phyloP scores from a whole-genome alignment of 1,140 invertebrate genomes.

The Luehdorfia chinensis region DNA sequence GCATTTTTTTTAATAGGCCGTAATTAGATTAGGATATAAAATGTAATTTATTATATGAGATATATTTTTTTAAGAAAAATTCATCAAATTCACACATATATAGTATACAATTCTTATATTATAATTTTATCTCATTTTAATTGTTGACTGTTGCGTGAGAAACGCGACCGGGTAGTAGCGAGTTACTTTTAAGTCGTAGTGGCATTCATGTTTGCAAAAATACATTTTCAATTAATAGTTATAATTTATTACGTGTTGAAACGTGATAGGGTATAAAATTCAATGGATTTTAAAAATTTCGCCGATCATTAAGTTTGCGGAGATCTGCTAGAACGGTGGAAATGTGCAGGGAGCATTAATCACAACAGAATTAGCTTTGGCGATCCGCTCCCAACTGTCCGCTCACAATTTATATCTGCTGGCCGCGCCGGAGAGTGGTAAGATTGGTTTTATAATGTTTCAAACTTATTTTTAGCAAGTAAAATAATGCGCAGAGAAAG shows the following conservation, averaged over 20 bases:
- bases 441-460: conserved; percentile 44
- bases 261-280: conserved; percentile 32
- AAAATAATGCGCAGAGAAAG: conserved; percentile 36
- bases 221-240: conserved; percentile 4
- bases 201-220: conserved; percentile 33
- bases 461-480: conserved; percentile 29
- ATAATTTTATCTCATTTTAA: conserved; percentile 35
- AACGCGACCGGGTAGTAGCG: conserved; percentile 64
- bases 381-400: conserved; percentile 72
- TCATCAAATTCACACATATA: too few relatives aligned
- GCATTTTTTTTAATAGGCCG: too few relatives aligned
- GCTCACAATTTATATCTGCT: conserved; percentile 60
- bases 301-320: conserved; percentile 30
- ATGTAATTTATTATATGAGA: too few relatives aligned
- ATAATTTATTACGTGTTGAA: conserved; percentile 1
- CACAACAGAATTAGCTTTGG: conserved; percentile 75
- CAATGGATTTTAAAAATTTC: conserved; percentile 4
- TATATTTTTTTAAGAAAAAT: too few relatives aligned
- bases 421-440: conserved; percentile 30
- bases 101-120: too few relatives aligned
- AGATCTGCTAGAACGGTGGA: conserved; percentile 57
- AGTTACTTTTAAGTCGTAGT: conserved; percentile 56
- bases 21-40: too few relatives aligned
- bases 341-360: conserved; percentile 73
- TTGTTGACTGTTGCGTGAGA: conserved; percentile 68